Conservation (phyloP, 2,113 vertebrate genomes). For the Rafetus swinhoei region DNA sequence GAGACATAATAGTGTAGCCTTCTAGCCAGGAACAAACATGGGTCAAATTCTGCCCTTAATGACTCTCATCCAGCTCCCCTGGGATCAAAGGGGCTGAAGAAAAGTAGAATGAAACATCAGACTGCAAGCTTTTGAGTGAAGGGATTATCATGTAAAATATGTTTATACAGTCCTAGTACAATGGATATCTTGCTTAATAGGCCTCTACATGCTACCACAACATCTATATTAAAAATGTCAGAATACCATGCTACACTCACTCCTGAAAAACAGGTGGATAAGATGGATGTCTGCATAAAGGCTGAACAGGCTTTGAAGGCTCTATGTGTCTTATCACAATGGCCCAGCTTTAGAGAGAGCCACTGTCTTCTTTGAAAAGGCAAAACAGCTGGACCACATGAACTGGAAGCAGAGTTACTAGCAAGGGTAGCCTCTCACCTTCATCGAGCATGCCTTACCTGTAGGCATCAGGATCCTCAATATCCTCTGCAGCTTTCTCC, state of each 20-base stretch:
- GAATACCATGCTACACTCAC: not conserved
- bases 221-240: not conserved
- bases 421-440: not conserved
- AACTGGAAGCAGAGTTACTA: not conserved
- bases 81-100: not conserved
- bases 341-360: not conserved
- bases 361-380: not conserved
- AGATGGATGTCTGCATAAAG: not conserved
- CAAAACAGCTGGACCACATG: not conserved
- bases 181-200: not conserved
- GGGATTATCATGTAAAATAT: not conserved
- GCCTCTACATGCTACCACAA: not conserved
- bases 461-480: conserved; percentile 85
- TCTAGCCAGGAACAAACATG: not conserved
- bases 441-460: conserved; percentile 78
- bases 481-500: conserved; percentile 82
- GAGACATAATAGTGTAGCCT: not conserved
- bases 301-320: not conserved
- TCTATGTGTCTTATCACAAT: not conserved
- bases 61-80: not conserved
- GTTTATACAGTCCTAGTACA: not conserved
- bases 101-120: conserved; percentile 8
- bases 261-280: not conserved
- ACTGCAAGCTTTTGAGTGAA: not conserved
- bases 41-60: not conserved